These are phyloP conservation scores for Metellina segmentata DNA, from an alignment of 2,888 invertebrate species.

Conservation along the genomic window DNA sequence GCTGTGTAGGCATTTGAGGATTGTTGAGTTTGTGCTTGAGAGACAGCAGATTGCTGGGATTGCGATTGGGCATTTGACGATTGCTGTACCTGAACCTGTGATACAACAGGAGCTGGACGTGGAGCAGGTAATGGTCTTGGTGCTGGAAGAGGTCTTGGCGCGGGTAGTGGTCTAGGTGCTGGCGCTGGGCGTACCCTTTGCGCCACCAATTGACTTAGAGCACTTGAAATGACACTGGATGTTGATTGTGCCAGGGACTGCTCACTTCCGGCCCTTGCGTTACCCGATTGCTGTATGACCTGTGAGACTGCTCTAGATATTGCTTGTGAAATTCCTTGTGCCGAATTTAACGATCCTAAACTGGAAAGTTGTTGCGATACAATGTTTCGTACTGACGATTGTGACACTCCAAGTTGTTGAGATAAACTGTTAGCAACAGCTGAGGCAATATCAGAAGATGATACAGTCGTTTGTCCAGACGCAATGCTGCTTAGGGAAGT, in stretches of 20 bases:
- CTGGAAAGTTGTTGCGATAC: constrained; percentile 13
- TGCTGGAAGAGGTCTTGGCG: background rate
- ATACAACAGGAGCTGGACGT: background rate
- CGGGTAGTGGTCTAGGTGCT: background rate
- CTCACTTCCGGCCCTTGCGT: constrained; percentile 8
- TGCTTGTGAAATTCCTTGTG: background rate
- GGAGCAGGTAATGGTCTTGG: constrained; percentile 4
- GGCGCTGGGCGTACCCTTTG: background rate
- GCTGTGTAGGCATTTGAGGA: background rate
- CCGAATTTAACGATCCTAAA: background rate
- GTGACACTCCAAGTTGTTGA: background rate
- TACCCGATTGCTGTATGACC: background rate
- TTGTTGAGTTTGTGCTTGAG: constrained; percentile 1
- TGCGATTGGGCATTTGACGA: background rate
- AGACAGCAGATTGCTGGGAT: constrained; percentile 2
- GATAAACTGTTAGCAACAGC: background rate
- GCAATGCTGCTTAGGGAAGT: background rate
- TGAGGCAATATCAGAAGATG: background rate
- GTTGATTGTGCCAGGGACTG: background rate
- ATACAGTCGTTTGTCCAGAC: background rate
- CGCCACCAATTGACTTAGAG: background rate
- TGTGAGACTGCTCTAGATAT: constrained; percentile 8
- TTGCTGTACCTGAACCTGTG: background rate
- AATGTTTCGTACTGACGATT: background rate
- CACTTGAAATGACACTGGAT: background rate